Conservation (phyloP, 2,113 vertebrate genomes). For the Oncorhynchus tshawytscha region DNA sequence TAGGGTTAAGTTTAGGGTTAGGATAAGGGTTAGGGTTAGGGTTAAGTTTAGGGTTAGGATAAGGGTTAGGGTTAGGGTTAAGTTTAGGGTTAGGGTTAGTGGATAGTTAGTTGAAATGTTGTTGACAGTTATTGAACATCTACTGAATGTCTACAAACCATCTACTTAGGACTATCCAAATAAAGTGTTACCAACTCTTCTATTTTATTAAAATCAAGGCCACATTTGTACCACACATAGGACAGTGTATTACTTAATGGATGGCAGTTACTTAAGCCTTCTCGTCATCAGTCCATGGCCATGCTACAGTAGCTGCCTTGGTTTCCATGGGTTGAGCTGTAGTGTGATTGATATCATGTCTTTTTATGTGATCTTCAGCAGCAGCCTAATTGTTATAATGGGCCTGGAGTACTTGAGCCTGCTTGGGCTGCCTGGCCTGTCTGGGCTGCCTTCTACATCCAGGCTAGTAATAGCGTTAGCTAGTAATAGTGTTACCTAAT, state of each 20-base stretch:
- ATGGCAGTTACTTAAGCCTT: neutral
- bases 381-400: constrained; percentile 36
- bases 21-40: too few species aligned
- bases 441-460: constrained; percentile 4
- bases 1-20: too few species aligned
- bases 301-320: neutral
- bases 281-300: neutral
- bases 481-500: constrained; percentile 31
- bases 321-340: constrained; percentile 3
- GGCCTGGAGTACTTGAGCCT: constrained; percentile 6
- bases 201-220: neutral
- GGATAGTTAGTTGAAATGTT: too few species aligned
- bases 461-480: constrained; percentile 18
- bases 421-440: neutral
- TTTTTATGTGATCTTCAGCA: constrained; percentile 12
- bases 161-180: too few species aligned
- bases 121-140: too few species aligned
- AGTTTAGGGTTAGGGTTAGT: too few species aligned
- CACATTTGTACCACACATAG: neutral
- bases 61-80: too few species aligned
- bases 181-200: too few species aligned
- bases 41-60: too few species aligned
- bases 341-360: constrained; percentile 31
- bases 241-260: neutral
- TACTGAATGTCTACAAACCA: too few species aligned